These are phyloP conservation scores for Aphelenchoides fujianensis DNA, from an alignment of 1,140 invertebrate species.

Conservation along the genomic window DNA sequence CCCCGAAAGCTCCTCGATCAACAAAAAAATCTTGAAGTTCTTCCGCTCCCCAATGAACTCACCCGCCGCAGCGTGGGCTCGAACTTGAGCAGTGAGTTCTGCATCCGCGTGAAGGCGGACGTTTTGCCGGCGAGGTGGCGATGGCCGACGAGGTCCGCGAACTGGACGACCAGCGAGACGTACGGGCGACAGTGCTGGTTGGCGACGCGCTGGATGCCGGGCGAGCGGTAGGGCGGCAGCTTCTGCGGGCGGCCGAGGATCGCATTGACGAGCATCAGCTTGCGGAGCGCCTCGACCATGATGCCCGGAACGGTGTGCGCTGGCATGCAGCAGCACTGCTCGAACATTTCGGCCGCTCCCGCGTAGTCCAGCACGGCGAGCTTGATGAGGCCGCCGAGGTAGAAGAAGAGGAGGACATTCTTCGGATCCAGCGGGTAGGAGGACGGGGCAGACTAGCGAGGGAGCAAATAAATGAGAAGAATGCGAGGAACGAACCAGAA, in stretches of 20 bases:
- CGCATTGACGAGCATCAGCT: constrained; percentile 13
- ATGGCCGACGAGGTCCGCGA: no score
- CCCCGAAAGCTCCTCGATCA: no score
- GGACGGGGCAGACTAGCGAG: not conserved
- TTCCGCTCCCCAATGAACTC: not conserved
- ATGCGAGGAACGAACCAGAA: not conserved
- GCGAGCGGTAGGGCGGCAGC: constrained; percentile 11
- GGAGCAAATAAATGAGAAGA: not conserved
- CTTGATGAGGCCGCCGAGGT: constrained; percentile 14
- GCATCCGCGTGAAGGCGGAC: not conserved
- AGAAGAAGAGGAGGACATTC: constrained; percentile 19
- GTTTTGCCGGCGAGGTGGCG: not conserved
- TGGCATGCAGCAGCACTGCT: constrained; percentile 17
- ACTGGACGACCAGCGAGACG: constrained; percentile 2
- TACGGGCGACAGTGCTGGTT: not conserved
- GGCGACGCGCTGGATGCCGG: constrained; percentile 4
- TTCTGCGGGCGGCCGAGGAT: not conserved
- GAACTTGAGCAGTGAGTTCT: not conserved
- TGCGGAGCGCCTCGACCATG: constrained; percentile 13
- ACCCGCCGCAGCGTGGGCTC: not conserved
- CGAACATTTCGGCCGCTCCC: constrained; percentile 1
- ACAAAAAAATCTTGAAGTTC: no score
- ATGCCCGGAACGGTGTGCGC: not conserved
- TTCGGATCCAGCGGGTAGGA: not conserved
- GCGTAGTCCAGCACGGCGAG: not conserved